phyloP scores from a whole-genome alignment of 2,113 vertebrate genomes.

The Cromileptes altivelis region DNA sequence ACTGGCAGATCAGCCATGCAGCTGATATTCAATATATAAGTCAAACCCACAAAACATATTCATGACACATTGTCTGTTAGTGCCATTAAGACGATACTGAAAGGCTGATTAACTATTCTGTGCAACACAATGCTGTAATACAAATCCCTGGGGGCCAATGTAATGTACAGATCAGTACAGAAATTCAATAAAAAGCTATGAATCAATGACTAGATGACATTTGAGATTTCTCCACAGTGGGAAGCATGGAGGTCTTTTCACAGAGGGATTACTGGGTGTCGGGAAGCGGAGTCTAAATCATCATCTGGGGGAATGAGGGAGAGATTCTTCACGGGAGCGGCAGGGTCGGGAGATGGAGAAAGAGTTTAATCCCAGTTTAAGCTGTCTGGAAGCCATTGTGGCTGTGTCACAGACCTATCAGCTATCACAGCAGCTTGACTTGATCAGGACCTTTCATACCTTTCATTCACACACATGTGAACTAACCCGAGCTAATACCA shows the following conservation, averaged over 20 bases:
- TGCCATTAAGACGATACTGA: slow-evolving; percentile 22
- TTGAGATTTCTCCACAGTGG: slow-evolving; percentile 49
- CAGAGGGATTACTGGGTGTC: slow-evolving; percentile 68
- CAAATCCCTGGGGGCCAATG: slow-evolving; percentile 31
- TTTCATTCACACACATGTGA: slow-evolving; percentile 19
- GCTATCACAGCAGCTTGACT: slow-evolving; percentile 75
- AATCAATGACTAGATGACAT: slow-evolving; percentile 60
- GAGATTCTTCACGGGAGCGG: slow-evolving; percentile 57
- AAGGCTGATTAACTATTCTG: slow-evolving; percentile 38
- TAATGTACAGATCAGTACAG: slow-evolving; percentile 50
- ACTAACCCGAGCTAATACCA: slow-evolving; percentile 35
- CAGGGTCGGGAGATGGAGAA: slow-evolving; percentile 51
- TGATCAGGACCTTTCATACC: slow-evolving; percentile 67
- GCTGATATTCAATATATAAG: slow-evolving; percentile 8
- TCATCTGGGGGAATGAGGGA: slow-evolving; percentile 51
- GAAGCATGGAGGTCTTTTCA: slow-evolving; percentile 53
- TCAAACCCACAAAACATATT: not conserved
- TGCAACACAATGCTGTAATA: slow-evolving; percentile 3
- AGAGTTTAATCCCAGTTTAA: slow-evolving; percentile 72
- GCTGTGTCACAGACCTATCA: slow-evolving; percentile 69
- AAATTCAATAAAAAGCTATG: slow-evolving; percentile 55
- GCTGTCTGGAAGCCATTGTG: slow-evolving; percentile 70
- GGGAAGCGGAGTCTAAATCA: slow-evolving; percentile 69
- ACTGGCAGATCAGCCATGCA: not conserved
- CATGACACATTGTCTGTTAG: slow-evolving; percentile 6